Base-by-base conservation (phyloP, 2,888 invertebrate genomes). In the Girardia tigrina region DNA sequence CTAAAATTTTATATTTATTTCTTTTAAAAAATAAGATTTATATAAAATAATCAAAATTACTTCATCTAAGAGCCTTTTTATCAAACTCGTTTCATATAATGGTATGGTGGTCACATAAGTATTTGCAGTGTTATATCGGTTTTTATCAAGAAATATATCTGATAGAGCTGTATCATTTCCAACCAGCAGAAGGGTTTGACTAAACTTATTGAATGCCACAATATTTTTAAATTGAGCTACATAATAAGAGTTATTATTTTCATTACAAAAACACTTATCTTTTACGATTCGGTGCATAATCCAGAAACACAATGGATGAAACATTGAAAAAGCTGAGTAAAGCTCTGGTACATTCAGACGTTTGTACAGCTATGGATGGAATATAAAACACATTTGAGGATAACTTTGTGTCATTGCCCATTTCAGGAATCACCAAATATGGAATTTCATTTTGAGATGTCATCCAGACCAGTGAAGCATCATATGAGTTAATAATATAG, bases 181-280 rank as follows among this genome's bases (percentile, higher is more conserved):
- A n/a, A 56, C 23, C 8, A 2, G 2, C 4, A 56, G n/a, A 20
- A 56, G n/a, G 56, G 56, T 56, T 56, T 56, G 56, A 8, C 20
- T 56, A 56, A 56, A 56, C n/a, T 56, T 56, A 16, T 56, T 56
- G n/a, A 56, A 56, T 2, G n/a, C 4, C n/a, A 56, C 56, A 20
- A 56, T 6, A 16, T 56, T 56, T 56, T 56, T 56, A n/a, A 56
- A 56, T 56, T 56, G 56, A 56, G 56, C 56, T 56, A 56, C n/a
- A 56, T 56, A 56, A 12, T 56, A 56, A 4, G n/a, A n/a, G n/a
- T n/a, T n/a, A n/a, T n/a, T n/a, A n/a, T n/a, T n/a, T n/a, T n/a
- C n/a, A n/a, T n/a, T n/a, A n/a, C 4, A 6, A 56, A 56, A 56
- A 12, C 56, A 56, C n/a, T 23, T n/a, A 56, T 12, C 8, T 36